Evolutionary conservation across 2,797 vertebrate genomes (phyloP), one percentile per base, ranked within the genome.

Genomic region (Choloepus didactylus): DNA sequence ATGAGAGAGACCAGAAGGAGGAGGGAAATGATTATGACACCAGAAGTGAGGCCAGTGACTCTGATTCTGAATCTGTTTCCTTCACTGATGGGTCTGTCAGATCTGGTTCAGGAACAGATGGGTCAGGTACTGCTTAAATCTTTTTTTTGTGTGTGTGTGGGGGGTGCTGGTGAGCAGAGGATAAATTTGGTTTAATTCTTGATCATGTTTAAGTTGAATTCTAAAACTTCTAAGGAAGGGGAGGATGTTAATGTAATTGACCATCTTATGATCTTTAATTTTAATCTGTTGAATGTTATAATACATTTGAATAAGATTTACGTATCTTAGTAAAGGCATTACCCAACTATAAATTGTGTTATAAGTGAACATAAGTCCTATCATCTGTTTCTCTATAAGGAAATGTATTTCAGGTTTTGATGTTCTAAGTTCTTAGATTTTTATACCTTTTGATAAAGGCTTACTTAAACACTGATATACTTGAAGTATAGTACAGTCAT

Each of bases 21-120:
- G 99, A 99, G 25, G 99, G 98, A 51, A 99, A 99, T 31, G 99
- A 99, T 98, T 99, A 99, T 19, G 99, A 99, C 95, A 99, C 99
- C 0, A 98, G 99, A 89, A 99, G 99, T 31, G 99, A 99, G 97
- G 99, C 99, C 60, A 99, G 99, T 0, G 99, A 99, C 97, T 99
- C 99, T 0, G 99, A 99, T 66, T 99, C 99, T 0, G 99, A 99
- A 87, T 99, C 99, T 0, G 99, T 99, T 83, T 99, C 99, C 80
- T 99, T 99, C 98, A 99, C 99, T 21, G 99, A 99, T 15, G 99
- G 99, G 3, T 99, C 99, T 2, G 99, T 99, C 59, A 98, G 98
- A 96, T 99, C 99, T 31, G 99, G 98, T 72, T 99, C 99, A 21
- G 99, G 98, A 96, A 99, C 99, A 0, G 99, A 99, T 12, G 99